A percentile compares a stretch with the other conserved stretches of the same genome.
phyloP scores from a whole-genome alignment of 2,113 vertebrate genomes.

The Heterocephalus glaber region DNA sequence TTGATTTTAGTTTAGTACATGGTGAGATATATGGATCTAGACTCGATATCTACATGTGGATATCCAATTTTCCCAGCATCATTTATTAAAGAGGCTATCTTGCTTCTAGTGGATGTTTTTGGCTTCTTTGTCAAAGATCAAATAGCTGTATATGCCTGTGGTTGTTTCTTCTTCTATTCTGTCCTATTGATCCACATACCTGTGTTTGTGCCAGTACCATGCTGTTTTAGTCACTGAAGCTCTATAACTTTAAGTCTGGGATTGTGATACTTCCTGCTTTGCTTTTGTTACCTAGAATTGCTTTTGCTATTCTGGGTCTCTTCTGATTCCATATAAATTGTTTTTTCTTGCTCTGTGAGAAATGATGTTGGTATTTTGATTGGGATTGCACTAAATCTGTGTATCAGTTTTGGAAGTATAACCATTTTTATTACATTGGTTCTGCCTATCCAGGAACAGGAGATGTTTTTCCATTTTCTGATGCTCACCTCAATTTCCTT shows the following conservation, averaged over 20 bases:
- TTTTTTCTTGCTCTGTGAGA: not conserved
- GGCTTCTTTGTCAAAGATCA: not conserved
- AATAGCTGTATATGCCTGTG: not conserved
- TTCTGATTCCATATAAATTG: not conserved
- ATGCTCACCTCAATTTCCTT: not conserved
- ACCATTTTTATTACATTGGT: not conserved
- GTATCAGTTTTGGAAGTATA: not conserved
- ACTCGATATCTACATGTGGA: not conserved
- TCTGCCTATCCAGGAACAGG: not conserved
- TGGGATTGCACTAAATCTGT: not conserved
- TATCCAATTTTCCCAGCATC: not conserved
- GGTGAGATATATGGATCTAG: not conserved
- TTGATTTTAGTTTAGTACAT: not conserved
- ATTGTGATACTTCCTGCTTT: not conserved
- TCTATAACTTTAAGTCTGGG: not conserved
- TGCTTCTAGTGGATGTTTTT: not conserved
- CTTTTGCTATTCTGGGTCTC: not conserved
- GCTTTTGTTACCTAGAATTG: not conserved
- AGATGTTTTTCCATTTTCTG: not conserved
- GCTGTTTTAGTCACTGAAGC: not conserved
- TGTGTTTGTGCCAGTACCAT: not conserved
- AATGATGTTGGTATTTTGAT: not conserved
- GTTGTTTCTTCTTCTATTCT: not conserved
- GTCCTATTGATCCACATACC: not conserved
- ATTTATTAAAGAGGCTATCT: not conserved